These are phyloP conservation scores for Doris montereyensis DNA, from an alignment of 2,888 invertebrate species.

Conservation along the genomic window DNA sequence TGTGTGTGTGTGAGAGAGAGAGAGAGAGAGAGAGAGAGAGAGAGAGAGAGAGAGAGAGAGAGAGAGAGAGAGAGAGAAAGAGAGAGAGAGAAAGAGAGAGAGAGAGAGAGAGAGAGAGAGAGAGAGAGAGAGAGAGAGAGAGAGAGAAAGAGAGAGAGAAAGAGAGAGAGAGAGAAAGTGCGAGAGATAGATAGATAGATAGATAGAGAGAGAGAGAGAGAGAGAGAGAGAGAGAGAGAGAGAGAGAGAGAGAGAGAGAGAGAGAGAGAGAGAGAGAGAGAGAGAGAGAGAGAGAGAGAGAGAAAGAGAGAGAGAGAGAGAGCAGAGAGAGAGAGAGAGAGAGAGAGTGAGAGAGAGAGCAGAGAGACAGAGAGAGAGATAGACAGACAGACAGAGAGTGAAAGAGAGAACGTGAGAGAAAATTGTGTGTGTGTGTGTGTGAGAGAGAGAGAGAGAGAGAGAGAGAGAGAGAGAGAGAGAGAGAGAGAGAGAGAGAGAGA, in stretches of 20 bases:
- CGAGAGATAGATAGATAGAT: conserved; percentile 11
- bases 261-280: background rate
- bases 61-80: background rate
- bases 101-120: background rate
- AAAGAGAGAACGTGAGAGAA: background rate
- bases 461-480: conserved; percentile 20
- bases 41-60: background rate
- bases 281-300: conserved; percentile 23
- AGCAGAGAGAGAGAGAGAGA: no score
- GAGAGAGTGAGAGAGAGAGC: no score
- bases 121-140: background rate
- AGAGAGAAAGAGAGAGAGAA: background rate
- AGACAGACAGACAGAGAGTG: background rate
- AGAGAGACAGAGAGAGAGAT: background rate
- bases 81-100: background rate
- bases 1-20: conserved; percentile 8
- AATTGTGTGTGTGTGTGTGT: background rate
- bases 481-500: background rate
- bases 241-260: background rate
- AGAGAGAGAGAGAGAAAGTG: background rate
- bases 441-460: no score
- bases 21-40: background rate
- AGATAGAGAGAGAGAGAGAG: conserved; percentile 13
- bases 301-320: no score
- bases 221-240: conserved; percentile 10